A percentile compares a stretch with the other conserved stretches of the same genome.
Conservation (phyloP, 2,113 vertebrate genomes). For the Cyanocitta stelleri region DNA sequence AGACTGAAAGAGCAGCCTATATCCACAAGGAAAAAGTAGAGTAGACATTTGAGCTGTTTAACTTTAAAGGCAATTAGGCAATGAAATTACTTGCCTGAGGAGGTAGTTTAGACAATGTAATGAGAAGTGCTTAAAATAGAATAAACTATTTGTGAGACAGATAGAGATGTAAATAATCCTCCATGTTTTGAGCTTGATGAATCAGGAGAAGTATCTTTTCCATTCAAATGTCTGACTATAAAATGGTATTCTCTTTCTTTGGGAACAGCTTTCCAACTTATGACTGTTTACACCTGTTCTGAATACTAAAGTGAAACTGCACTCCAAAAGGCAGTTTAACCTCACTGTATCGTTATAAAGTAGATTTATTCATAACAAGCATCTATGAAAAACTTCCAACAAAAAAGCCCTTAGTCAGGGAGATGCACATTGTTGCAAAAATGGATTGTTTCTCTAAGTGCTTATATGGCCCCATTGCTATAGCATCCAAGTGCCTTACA, state of each 20-base stretch:
- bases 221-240: neutral
- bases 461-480: conserved; percentile 13
- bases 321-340: conserved; percentile 53
- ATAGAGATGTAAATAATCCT: conserved; percentile 49
- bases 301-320: conserved; percentile 42
- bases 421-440: conserved; percentile 52
- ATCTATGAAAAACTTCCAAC: conserved; percentile 46
- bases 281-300: conserved; percentile 41
- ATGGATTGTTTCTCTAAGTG: conserved; percentile 58
- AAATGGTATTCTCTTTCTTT: conserved; percentile 18
- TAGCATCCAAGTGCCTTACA: conserved; percentile 41
- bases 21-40: neutral
- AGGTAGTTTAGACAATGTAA: conserved; percentile 44
- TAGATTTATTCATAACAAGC: conserved; percentile 54
- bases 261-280: conserved; percentile 28
- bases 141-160: conserved; percentile 29
- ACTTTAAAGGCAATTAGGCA: conserved; percentile 54
- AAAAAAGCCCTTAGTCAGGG: conserved; percentile 60
- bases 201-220: neutral
- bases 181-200: conserved; percentile 36
- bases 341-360: conserved; percentile 53
- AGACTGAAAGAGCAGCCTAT: neutral
- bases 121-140: conserved; percentile 49
- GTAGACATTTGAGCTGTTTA: conserved; percentile 47
- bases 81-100: conserved; percentile 52